Conservation (phyloP, 2,888 invertebrate genomes). For the Teinopalpus imperialis region DNA sequence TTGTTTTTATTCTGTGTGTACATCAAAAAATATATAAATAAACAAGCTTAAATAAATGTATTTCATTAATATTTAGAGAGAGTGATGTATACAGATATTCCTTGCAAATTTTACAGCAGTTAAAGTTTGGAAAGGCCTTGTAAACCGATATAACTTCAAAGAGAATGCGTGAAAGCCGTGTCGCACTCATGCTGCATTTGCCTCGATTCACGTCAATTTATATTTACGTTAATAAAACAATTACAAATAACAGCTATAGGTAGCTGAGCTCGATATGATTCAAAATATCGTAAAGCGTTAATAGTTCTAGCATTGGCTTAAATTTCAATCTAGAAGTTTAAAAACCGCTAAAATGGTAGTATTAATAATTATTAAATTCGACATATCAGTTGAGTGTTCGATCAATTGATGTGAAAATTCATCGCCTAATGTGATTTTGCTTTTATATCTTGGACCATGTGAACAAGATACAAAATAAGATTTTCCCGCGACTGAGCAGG, state of each 20-base stretch:
- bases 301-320: background rate
- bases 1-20: too few relatives aligned
- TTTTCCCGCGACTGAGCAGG: slow-evolving; percentile 66
- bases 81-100: slow-evolving; percentile 2
- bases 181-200: slow-evolving; percentile 34
- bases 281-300: slow-evolving; percentile 33
- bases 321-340: too few relatives aligned
- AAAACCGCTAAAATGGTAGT: background rate
- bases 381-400: slow-evolving; percentile 16
- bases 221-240: slow-evolving; percentile 46
- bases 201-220: slow-evolving; percentile 40
- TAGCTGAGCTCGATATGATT: too few relatives aligned
- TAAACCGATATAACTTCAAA: slow-evolving; percentile 56
- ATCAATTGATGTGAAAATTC: slow-evolving; percentile 25
- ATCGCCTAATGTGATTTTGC: slow-evolving; percentile 27
- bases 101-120: slow-evolving; percentile 28
- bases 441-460: slow-evolving; percentile 34
- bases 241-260: slow-evolving; percentile 42
- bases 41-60: too few relatives aligned
- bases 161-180: slow-evolving; percentile 36
- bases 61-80: too few relatives aligned
- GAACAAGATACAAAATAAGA: slow-evolving; percentile 43
- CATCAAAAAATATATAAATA: too few relatives aligned
- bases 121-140: slow-evolving; percentile 44
- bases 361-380: too few relatives aligned